Conservation (phyloP, 2,888 invertebrate genomes). For the Palloptera scutellata region DNA sequence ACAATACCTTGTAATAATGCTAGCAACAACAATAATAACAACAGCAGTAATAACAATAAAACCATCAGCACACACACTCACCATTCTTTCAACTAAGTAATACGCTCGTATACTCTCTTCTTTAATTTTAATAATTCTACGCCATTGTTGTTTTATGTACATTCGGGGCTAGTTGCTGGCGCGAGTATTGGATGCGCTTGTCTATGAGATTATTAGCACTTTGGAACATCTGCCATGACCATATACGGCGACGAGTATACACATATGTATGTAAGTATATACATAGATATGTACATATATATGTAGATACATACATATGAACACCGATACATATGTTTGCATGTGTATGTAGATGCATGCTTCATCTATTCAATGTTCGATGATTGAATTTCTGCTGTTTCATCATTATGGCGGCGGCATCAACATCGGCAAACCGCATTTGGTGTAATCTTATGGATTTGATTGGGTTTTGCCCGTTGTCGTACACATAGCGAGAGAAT, state of each 20-base stretch:
- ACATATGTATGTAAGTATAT: too few relatives aligned
- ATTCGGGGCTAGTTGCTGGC: not conserved
- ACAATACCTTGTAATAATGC: too few relatives aligned
- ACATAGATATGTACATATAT: too few relatives aligned
- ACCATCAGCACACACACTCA: not conserved
- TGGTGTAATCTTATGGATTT: constrained; percentile 19
- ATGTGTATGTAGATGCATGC: not conserved
- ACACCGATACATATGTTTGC: too few relatives aligned
- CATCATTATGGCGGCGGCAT: constrained; percentile 6
- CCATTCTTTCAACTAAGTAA: constrained; percentile 1
- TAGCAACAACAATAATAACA: too few relatives aligned
- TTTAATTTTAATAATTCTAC: too few relatives aligned
- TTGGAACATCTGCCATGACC: constrained; percentile 52
- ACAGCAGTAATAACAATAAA: not conserved
- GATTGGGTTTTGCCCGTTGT: constrained; percentile 25
- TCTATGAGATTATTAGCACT: constrained; percentile 60
- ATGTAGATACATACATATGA: too few relatives aligned
- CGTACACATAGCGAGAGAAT: constrained; percentile 5
- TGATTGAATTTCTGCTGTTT: constrained; percentile 1
- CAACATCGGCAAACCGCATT: not conserved
- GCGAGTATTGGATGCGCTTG: not conserved
- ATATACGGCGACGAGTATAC: not conserved
- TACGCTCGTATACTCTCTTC: not conserved
- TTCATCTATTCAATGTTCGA: not conserved
- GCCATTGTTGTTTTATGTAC: too few relatives aligned